Conservation (phyloP, 1,140 invertebrate genomes). For the Heliothis subflexa region DNA sequence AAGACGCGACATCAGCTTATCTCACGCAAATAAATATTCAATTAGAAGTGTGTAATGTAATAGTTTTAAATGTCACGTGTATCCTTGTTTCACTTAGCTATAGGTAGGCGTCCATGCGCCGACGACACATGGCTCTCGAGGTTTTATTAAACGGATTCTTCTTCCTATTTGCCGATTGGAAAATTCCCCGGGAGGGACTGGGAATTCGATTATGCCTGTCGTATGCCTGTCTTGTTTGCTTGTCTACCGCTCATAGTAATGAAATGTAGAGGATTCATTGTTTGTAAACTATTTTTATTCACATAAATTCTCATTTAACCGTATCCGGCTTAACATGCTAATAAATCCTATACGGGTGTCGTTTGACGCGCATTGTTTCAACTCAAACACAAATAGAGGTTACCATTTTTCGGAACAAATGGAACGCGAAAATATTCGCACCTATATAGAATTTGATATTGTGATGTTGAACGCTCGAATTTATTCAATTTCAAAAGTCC, state of each 20-base stretch:
- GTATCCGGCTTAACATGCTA: slow-evolving; percentile 1
- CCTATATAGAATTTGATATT: slow-evolving; percentile 21
- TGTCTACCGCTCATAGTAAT: slow-evolving; percentile 49
- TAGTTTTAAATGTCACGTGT: slow-evolving; percentile 43
- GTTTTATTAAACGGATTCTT: slow-evolving; percentile 69
- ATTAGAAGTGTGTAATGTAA: slow-evolving; percentile 17
- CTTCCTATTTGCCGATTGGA: slow-evolving; percentile 65
- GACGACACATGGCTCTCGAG: slow-evolving; percentile 43
- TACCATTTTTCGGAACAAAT: slow-evolving; percentile 22
- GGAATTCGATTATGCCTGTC: slow-evolving; percentile 68
- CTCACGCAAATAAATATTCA: slow-evolving; percentile 18
- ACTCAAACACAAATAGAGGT: slow-evolving; percentile 15
- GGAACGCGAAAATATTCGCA: slow-evolving; percentile 20
- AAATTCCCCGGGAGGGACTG: slow-evolving; percentile 58
- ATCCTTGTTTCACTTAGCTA: slow-evolving; percentile 18
- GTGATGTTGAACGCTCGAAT: slow-evolving; percentile 2
- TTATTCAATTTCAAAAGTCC: slow-evolving; percentile 12
- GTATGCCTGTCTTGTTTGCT: slow-evolving; percentile 57
- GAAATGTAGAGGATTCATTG: slow-evolving; percentile 40
- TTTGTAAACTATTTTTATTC: slow-evolving; percentile 26
- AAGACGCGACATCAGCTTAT: slow-evolving; percentile 11
- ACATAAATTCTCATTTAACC: neutral
- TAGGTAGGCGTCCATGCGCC: slow-evolving; percentile 38
- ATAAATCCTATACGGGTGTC: slow-evolving; percentile 18
- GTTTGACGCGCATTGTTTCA: slow-evolving; percentile 16